Evolutionary conservation across 2,888 invertebrate genomes (phyloP).

Genomic region (Sarcophaga variegata): DNA sequence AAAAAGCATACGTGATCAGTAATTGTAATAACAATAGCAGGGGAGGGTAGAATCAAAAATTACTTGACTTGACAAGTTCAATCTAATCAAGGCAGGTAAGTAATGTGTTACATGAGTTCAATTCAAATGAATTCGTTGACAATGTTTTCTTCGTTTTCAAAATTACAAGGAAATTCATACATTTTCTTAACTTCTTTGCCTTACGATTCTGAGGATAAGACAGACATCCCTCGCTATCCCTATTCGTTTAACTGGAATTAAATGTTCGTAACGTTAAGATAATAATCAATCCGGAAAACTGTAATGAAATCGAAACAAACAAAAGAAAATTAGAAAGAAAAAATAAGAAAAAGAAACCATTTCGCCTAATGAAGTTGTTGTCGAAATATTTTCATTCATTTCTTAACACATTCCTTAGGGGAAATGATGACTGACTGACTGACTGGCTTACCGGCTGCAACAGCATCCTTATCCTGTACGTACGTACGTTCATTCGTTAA

Average conservation of each 20-base stretch:
- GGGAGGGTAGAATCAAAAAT: conserved; percentile 21
- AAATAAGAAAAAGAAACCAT: neutral
- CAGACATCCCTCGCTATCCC: neutral
- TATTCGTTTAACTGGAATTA: conserved; percentile 36
- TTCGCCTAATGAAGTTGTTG: conserved; percentile 58
- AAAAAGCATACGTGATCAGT: conserved; percentile 63
- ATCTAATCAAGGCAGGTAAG: conserved; percentile 43
- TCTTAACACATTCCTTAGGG: neutral
- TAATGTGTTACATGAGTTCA: neutral
- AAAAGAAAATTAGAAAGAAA: neutral
- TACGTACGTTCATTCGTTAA: conserved; percentile 20
- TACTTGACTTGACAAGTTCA: conserved; percentile 35
- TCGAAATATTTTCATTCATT: conserved; percentile 37
- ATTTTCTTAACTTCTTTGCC: too few relatives aligned
- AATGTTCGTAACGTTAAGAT: conserved; percentile 22
- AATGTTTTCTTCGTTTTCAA: conserved; percentile 9
- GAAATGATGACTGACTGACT: too few relatives aligned
- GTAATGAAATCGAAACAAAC: conserved; percentile 14
- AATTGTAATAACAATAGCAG: conserved; percentile 19
- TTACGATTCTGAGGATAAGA: conserved; percentile 18
- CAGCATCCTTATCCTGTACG: conserved; percentile 57
- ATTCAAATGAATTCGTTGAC: conserved; percentile 39
- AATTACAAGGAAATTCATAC: conserved; percentile 43
- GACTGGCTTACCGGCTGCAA: neutral
- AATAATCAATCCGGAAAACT: conserved; percentile 55